phyloP scores from a whole-genome alignment of 2,888 invertebrate species.

The Thelaira solivaga region DNA sequence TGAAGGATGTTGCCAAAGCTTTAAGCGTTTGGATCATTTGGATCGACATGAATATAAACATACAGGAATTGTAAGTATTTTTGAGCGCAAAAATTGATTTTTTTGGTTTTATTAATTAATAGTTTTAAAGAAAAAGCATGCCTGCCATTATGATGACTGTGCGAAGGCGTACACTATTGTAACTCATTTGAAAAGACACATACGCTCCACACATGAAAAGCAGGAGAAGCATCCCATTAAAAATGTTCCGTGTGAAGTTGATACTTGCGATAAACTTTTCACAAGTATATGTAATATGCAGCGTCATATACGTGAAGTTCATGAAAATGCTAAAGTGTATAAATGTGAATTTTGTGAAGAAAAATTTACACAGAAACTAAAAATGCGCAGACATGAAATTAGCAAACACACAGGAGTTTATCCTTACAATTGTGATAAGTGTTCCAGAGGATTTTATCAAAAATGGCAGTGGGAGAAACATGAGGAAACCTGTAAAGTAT shows the following conservation, averaged over 20 bases:
- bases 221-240: constrained; percentile 60
- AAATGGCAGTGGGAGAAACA: constrained; percentile 78
- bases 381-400: constrained; percentile 80
- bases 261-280: constrained; percentile 78
- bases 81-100: neutral
- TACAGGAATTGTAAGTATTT: constrained; percentile 79
- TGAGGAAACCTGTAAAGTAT: constrained; percentile 69
- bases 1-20: constrained; percentile 78
- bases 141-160: constrained; percentile 80
- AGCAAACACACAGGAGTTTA: constrained; percentile 78
- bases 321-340: constrained; percentile 77
- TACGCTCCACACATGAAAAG: constrained; percentile 77
- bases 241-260: constrained; percentile 68
- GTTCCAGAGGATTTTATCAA: constrained; percentile 78
- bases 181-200: constrained; percentile 81
- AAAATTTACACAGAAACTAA: constrained; percentile 80
- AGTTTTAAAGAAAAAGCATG: constrained; percentile 79
- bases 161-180: constrained; percentile 80
- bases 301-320: constrained; percentile 79
- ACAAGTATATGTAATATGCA: constrained; percentile 79
- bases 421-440: constrained; percentile 78
- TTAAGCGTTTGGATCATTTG: constrained; percentile 79
- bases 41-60: constrained; percentile 80
- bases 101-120: constrained; percentile 48
- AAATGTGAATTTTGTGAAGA: constrained; percentile 78